Conservation (phyloP, 2,888 invertebrate genomes). For the Physocephala rufipes region DNA sequence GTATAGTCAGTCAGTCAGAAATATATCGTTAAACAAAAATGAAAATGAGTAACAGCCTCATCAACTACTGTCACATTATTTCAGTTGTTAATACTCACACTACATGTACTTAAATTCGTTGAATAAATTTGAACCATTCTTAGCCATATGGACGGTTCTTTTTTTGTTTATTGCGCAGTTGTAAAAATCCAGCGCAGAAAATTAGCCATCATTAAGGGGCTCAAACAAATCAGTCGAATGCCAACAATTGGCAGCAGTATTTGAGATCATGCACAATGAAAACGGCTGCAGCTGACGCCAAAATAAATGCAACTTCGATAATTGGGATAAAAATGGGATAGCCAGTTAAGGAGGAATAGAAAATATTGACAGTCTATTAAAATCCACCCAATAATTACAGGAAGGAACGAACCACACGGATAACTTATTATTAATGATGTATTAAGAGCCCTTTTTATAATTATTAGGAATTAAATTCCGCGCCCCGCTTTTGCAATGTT, state of each 20-base stretch:
- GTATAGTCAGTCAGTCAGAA: background rate
- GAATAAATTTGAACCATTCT: slow-evolving; percentile 12
- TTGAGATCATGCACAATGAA: background rate
- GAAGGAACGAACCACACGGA: too few relatives aligned
- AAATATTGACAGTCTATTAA: background rate
- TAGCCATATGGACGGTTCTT: background rate
- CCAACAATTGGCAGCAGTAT: slow-evolving; percentile 20
- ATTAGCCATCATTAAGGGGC: slow-evolving; percentile 25
- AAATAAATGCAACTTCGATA: background rate
- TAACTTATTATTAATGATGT: too few relatives aligned
- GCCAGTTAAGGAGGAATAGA: background rate
- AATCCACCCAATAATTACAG: background rate
- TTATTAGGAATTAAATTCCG: too few relatives aligned
- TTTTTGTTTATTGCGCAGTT: background rate
- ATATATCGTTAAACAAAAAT: background rate
- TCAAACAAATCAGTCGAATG: slow-evolving; percentile 28
- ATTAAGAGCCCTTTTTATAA: too few relatives aligned
- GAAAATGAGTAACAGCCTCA: background rate
- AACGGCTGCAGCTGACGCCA: slow-evolving; percentile 10
- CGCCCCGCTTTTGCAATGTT: too few relatives aligned
- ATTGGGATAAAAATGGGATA: slow-evolving; percentile 14
- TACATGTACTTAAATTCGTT: too few relatives aligned
- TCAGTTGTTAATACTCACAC: background rate
- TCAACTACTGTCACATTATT: slow-evolving; percentile 18
- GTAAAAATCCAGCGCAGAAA: slow-evolving; percentile 8